These are phyloP conservation scores for Datnioides undecimradiatus DNA, from an alignment of 2,113 vertebrate genomes.

Conservation along the genomic window DNA sequence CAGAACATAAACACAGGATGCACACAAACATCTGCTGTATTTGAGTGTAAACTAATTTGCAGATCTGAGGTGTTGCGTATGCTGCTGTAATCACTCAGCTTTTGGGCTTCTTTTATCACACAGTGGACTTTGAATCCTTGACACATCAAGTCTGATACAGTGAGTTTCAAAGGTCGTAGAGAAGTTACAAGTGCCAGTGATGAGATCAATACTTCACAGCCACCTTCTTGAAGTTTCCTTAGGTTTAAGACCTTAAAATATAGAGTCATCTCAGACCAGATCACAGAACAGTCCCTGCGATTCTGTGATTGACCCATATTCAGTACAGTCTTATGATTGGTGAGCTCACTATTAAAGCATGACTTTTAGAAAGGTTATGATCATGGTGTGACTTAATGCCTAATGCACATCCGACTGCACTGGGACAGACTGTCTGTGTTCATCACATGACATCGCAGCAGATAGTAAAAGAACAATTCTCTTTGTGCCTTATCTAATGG, in stretches of 20 bases:
- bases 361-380: conserved; percentile 17
- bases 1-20: not conserved
- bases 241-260: not conserved
- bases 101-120: not conserved
- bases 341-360: conserved; percentile 38
- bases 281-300: not conserved
- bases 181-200: not conserved
- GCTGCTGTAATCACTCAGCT: not conserved
- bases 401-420: not conserved
- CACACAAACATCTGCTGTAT: not conserved
- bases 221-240: not conserved
- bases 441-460: conserved; percentile 20
- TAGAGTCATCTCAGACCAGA: not conserved
- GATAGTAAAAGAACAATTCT: conserved; percentile 1
- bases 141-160: not conserved
- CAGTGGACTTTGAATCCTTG: not conserved
- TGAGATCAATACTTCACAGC: not conserved
- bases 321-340: conserved; percentile 59
- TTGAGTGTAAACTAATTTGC: not conserved
- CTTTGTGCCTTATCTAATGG: not conserved
- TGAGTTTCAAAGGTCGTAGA: conserved; percentile 36
- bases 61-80: not conserved
- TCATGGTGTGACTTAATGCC: conserved; percentile 19
- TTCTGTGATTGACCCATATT: not conserved
- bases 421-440: not conserved